Evolutionary conservation across 1,140 invertebrate species (phyloP), one percentile per base, ranked within the genome.

Genomic region (Drosophila nannoptera): DNA sequence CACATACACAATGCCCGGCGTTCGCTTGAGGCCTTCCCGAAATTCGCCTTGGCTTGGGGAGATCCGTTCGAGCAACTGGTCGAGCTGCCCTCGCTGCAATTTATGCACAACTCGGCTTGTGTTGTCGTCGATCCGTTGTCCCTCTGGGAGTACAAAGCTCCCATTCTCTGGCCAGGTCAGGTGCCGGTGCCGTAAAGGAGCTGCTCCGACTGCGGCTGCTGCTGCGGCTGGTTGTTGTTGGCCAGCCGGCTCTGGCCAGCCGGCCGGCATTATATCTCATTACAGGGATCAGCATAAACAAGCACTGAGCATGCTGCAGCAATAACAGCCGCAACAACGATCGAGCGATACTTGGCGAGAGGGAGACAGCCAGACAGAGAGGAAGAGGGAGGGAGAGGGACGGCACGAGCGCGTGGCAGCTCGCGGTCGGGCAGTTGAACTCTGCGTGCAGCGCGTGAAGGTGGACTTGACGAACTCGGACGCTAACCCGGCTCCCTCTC

Each of bases 201-300:
- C 43, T 68, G 58, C 49, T 48, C n/a, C n/a, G n/a, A n/a, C n/a
- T n/a, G 49, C 35, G 4, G 35, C 45, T 16, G n/a, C 35, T 66
- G 52, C 43, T 48, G 50, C 33, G 31, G 38, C 36, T 56, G 5
- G n/a, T 46, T 56, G 22, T 66, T 72, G 59, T 46, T 73, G 48
- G 74, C 52, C 43, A 63, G n/a, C n/a, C n/a, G n/a, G n/a, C 61
- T 78, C 66, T 68, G 52, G 52, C 14, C 40, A 60, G 65, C 76
- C 78, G 70, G 66, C 81, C 81, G 81, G 84, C 83, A 84, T 84
- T 80, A 84, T 87, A 87, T 87, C 84, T 87, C 78, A 87, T 84
- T 87, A 84, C 69, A 80, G 73, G 84, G 83, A 87, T 87, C 83
- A 87, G 76, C 80, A 87, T 87, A 87, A 87, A 87, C 83, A 87